phyloP scores from a whole-genome alignment of 1,140 invertebrate genomes.

The Eubasilissa regina region DNA sequence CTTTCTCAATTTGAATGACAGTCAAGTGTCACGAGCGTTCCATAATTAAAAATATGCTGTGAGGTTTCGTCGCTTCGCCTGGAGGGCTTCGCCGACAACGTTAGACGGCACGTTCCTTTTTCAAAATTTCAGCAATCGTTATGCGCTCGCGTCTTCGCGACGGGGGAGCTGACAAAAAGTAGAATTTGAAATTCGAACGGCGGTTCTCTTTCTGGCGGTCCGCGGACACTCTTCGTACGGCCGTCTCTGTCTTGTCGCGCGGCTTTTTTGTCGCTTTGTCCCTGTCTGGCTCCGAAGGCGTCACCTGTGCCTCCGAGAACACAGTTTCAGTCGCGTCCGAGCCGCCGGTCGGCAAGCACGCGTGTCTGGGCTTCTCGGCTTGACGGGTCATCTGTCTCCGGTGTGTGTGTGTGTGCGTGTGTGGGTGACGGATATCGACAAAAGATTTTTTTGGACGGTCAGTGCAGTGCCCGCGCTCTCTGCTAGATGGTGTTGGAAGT shows the following conservation, averaged over 20 bases:
- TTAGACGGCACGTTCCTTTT: too few relatives aligned
- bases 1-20: too few relatives aligned
- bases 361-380: slow-evolving; percentile 1
- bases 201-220: slow-evolving; percentile 25
- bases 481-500: slow-evolving; percentile 51
- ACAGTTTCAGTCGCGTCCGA: slow-evolving; percentile 53
- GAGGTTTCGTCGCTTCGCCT: too few relatives aligned
- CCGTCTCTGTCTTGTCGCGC: slow-evolving; percentile 45
- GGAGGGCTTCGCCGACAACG: too few relatives aligned
- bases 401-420: slow-evolving; percentile 30
- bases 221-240: slow-evolving; percentile 24
- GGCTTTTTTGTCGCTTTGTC: slow-evolving; percentile 50
- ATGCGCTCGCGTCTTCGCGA: neutral
- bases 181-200: neutral
- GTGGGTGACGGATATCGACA: slow-evolving; percentile 37
- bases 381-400: neutral
- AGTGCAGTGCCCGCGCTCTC: slow-evolving; percentile 38
- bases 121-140: too few relatives aligned
- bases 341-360: slow-evolving; percentile 50
- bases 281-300: slow-evolving; percentile 49
- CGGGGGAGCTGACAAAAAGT: slow-evolving; percentile 2
- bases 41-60: too few relatives aligned
- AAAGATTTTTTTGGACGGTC: slow-evolving; percentile 39
- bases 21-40: too few relatives aligned
- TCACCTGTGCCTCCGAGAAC: slow-evolving; percentile 49